These are phyloP conservation scores for Eilema griseolum DNA, from an alignment of 2,888 invertebrate genomes.

Conservation along the genomic window DNA sequence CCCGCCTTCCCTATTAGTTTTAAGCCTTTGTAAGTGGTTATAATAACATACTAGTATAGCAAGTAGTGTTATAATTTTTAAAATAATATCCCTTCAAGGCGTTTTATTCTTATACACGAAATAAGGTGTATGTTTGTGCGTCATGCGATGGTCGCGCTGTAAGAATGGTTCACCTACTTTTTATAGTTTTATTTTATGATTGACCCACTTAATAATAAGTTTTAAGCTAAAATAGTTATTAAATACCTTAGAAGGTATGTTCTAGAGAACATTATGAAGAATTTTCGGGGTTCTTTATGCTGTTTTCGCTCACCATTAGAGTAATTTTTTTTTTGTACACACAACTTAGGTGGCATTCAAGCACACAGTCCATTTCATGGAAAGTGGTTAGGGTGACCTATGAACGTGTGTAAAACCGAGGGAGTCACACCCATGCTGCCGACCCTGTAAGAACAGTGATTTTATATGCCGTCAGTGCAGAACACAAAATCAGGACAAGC, in stretches of 20 bases:
- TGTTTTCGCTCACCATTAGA: too few relatives aligned
- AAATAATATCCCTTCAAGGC: not conserved
- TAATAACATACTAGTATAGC: not conserved
- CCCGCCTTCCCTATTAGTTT: too few relatives aligned
- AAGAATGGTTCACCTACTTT: constrained; percentile 1
- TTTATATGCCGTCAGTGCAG: too few relatives aligned
- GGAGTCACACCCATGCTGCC: too few relatives aligned
- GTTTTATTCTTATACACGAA: not conserved
- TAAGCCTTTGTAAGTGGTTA: not conserved
- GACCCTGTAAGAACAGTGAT: too few relatives aligned
- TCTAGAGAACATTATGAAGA: not conserved
- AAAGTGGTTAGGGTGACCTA: too few relatives aligned
- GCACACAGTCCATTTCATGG: too few relatives aligned
- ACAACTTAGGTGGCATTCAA: too few relatives aligned
- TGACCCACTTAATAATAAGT: not conserved
- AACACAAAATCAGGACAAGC: too few relatives aligned
- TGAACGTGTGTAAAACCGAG: too few relatives aligned
- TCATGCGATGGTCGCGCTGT: not conserved
- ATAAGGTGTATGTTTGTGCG: not conserved
- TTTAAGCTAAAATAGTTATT: not conserved
- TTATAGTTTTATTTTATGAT: not conserved
- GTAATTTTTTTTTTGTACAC: too few relatives aligned
- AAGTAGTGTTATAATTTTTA: not conserved
- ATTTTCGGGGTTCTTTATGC: not conserved
- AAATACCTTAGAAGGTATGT: not conserved